Base-by-base conservation (phyloP, 2,888 invertebrate species). In the Lithophane leautieri region DNA sequence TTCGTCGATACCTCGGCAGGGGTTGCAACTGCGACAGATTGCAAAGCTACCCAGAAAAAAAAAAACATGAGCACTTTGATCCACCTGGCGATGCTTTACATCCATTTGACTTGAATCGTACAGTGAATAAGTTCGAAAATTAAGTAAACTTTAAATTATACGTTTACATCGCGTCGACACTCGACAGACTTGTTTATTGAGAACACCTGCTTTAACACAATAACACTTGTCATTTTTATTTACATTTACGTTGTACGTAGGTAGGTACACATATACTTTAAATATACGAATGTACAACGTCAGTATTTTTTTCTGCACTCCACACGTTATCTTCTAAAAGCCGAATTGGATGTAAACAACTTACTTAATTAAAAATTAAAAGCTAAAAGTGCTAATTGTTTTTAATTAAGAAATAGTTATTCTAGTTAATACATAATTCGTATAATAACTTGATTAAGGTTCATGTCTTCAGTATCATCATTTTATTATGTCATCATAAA, bases 1-100 rank as follows among this genome's bases (percentile, higher is more conserved):
- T 90, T 88, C 88, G 89, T 89, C 87, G 90, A 88, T 87, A 87
- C 89, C 86, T 87, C 79, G 73, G 60, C 85, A 89, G 91, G 93
- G 92, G 91, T 92, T 86, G 90, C 90, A 88, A 84, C 84, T 86
- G 82, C 80, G 75, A 79, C 85, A 78, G 70, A 72, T 75, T 73
- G 84, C 87, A 85, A 58, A 72, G 44, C 61, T 70, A 80, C 63
- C 44, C 28, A 70, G 19, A 61, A 60, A 68, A 2, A 70, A 62
- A 73, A 72, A 50, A 74, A 83, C 65, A 73, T 75, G 93, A 92
- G 91, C 90, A 89, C 78, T 77, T 70, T 88, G 80, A 81, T 85
- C 88, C 94, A 94, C 93, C 94, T 94, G 94, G 94, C 92, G 85
- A 82, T 89, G 82, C 88, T 87, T 81, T 85, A 79, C 80, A 70